These are phyloP conservation scores for Pagetopsis macropterus DNA, from an alignment of 2,797 vertebrate species.

Conservation along the genomic window DNA sequence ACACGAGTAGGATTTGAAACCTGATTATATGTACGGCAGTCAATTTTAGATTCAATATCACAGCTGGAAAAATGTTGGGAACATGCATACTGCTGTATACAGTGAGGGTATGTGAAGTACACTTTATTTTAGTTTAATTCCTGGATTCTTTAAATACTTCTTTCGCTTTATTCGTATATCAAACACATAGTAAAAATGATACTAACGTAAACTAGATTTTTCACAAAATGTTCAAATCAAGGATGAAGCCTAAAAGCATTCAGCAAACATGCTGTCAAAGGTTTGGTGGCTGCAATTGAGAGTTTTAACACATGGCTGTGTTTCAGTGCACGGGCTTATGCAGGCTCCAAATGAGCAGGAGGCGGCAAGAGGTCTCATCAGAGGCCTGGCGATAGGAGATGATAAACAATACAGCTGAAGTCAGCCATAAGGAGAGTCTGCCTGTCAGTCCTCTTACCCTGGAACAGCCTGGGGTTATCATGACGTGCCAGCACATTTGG, in stretches of 20 bases:
- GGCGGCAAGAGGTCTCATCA: conserved; percentile 70
- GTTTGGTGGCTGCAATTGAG: conserved; percentile 16
- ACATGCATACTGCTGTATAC: background rate
- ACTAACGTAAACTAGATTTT: background rate
- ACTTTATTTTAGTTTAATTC: background rate
- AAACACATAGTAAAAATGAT: background rate
- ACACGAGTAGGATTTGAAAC: conserved; percentile 53
- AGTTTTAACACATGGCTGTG: conserved; percentile 43
- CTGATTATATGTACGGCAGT: background rate
- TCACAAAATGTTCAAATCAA: conserved; percentile 18
- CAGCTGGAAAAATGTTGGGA: background rate
- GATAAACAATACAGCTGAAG: conserved; percentile 87
- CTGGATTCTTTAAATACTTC: background rate
- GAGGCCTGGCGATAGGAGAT: conserved; percentile 81
- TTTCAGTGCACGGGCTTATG: conserved; percentile 53
- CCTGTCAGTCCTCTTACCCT: conserved; percentile 86
- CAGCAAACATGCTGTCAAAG: conserved; percentile 24
- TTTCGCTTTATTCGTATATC: background rate
- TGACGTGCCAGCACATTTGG: conserved; percentile 85
- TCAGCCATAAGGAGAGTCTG: conserved; percentile 85
- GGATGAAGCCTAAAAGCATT: conserved; percentile 15
- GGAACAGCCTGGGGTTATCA: conserved; percentile 89
- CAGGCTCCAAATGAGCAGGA: conserved; percentile 85
- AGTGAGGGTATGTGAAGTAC: background rate
- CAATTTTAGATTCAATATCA: background rate